A percentile compares a stretch with the other conserved stretches of the same genome.
phyloP scores from a whole-genome alignment of 2,113 vertebrate species.

The Eudorcas thomsonii region DNA sequence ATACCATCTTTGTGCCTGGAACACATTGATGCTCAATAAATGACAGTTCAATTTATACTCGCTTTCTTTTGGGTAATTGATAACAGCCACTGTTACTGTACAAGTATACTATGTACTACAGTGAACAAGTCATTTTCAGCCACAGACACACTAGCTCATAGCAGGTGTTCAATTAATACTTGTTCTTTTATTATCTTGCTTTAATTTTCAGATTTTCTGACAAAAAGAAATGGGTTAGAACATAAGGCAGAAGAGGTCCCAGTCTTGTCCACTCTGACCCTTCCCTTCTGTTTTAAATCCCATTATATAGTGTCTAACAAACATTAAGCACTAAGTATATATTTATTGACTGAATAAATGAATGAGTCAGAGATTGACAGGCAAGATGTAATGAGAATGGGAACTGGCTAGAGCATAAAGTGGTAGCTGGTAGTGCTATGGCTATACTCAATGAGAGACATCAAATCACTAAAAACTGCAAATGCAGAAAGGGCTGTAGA shows the following conservation, averaged over 20 bases:
- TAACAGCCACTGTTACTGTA: background rate
- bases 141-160: background rate
- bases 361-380: background rate
- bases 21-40: background rate
- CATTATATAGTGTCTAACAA: background rate
- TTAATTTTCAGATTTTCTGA: constrained; percentile 17
- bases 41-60: background rate
- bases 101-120: background rate
- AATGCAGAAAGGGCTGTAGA: background rate
- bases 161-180: background rate
- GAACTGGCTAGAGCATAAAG: background rate
- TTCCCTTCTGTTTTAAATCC: background rate
- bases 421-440: background rate
- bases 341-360: background rate
- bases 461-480: background rate
- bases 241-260: background rate
- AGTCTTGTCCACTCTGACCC: background rate
- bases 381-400: background rate
- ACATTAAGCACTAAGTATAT: background rate
- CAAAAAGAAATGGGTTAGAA: background rate
- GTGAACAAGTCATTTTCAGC: background rate
- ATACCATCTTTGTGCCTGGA: background rate
- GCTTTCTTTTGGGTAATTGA: background rate
- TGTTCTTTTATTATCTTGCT: background rate
- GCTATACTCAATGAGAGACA: background rate